Conservation (phyloP, 30 jellyfish, hydroid and myxozoan genomes). For the Hydractinia symbiolongicarpus region DNA sequence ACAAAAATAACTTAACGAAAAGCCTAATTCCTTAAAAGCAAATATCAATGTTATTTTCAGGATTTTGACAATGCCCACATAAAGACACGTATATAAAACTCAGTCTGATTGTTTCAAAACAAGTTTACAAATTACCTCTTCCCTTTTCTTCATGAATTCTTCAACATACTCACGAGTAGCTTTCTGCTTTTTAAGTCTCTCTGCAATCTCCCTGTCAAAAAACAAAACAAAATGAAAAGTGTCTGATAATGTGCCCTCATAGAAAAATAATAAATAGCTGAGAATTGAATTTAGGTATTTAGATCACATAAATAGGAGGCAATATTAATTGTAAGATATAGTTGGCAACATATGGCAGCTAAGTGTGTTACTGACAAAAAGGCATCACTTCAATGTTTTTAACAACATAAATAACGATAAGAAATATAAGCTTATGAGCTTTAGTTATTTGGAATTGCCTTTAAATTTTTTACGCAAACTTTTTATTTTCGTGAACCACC, state of each 20-base stretch:
- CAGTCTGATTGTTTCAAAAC: too few relatives aligned
- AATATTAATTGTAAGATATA: too few relatives aligned
- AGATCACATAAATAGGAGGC: background rate
- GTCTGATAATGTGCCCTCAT: background rate
- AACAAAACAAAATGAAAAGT: background rate
- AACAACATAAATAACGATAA: background rate
- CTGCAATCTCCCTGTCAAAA: constrained; percentile 57
- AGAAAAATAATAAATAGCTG: background rate
- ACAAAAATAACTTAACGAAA: too few relatives aligned
- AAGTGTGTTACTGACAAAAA: too few relatives aligned
- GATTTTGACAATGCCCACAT: too few relatives aligned
- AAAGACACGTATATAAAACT: too few relatives aligned
- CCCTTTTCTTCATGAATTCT: constrained; percentile 73
- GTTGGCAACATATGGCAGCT: too few relatives aligned
- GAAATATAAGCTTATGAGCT: background rate
- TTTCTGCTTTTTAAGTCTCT: constrained; percentile 70
- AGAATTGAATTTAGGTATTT: background rate
- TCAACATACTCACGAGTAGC: constrained; percentile 79
- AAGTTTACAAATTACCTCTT: constrained; percentile 36
- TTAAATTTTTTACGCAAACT: too few relatives aligned
- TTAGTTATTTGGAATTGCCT: background rate
- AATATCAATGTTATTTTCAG: too few relatives aligned
- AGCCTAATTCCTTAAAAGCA: too few relatives aligned
- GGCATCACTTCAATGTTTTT: background rate
- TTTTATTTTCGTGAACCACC: too few relatives aligned